Percentiles rank a stretch among this genome's conserved stretches.
These are phyloP conservation scores for Limosa lapponica DNA, from an alignment of 2,797 vertebrate species.

Conservation along the genomic window DNA sequence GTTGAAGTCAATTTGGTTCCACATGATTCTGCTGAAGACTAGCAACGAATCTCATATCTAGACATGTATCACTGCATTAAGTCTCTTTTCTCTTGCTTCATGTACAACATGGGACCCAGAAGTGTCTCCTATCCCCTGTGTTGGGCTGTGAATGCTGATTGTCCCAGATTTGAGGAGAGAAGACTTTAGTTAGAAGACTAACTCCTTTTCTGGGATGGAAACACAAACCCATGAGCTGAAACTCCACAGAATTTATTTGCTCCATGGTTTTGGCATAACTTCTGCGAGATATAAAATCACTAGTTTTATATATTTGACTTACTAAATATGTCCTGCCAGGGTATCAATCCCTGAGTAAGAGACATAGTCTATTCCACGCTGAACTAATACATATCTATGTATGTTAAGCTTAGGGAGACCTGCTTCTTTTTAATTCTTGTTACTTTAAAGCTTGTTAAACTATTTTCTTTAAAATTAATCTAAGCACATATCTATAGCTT, in stretches of 20 bases:
- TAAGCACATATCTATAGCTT: background rate
- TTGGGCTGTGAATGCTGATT: background rate
- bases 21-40: background rate
- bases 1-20: background rate
- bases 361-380: too few relatives aligned
- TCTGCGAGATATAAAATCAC: background rate
- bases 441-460: background rate
- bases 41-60: background rate
- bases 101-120: background rate
- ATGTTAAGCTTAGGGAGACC: background rate
- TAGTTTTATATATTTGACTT: background rate
- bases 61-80: background rate
- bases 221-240: background rate
- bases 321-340: background rate
- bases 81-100: background rate
- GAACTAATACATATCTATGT: background rate
- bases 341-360: background rate
- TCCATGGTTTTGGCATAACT: background rate
- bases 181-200: background rate
- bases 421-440: background rate
- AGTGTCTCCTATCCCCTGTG: background rate
- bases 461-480: background rate
- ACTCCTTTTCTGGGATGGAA: background rate
- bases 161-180: too few relatives aligned
- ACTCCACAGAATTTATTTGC: background rate